Evolutionary conservation across 2,113 vertebrate species (phyloP).

Genomic region (Leucosticte australis): DNA sequence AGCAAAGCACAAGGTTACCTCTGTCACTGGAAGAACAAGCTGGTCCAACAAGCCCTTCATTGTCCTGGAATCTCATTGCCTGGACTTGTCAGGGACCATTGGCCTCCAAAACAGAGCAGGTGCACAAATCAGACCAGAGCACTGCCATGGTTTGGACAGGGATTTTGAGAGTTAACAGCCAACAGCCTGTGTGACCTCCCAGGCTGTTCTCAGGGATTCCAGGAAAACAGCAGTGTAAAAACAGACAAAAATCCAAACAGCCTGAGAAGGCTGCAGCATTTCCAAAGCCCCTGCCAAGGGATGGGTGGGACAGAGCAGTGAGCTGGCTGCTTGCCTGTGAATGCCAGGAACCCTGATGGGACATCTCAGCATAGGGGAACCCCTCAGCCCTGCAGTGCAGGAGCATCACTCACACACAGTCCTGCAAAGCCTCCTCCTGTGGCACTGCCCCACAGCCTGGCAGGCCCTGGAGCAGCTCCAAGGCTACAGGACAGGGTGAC

Average conservation of each 20-base stretch:
- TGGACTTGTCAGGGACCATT: not conserved
- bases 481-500: not conserved
- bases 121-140: not conserved
- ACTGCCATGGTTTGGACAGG: accelerated
- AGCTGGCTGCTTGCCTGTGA: not conserved
- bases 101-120: not conserved
- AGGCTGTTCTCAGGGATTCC: conserved; percentile 20
- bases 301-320: not conserved
- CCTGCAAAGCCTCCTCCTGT: not conserved
- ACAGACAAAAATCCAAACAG: conserved; percentile 29
- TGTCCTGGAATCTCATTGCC: not conserved
- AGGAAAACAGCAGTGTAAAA: conserved; percentile 11
- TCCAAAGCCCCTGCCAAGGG: conserved; percentile 50
- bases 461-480: not conserved
- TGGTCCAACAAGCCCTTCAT: not conserved
- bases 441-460: not conserved
- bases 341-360: not conserved
- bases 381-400: not conserved
- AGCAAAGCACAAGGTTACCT: not conserved
- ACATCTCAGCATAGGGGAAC: not conserved
- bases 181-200: not conserved
- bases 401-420: not conserved
- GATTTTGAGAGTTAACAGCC: conserved; percentile 10
- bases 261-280: conserved; percentile 11
- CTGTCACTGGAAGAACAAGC: not conserved